Evolutionary conservation across 2,113 vertebrate species (phyloP), one percentile per base, ranked within the genome.

Genomic region (Nothobranchius furzeri): DNA sequence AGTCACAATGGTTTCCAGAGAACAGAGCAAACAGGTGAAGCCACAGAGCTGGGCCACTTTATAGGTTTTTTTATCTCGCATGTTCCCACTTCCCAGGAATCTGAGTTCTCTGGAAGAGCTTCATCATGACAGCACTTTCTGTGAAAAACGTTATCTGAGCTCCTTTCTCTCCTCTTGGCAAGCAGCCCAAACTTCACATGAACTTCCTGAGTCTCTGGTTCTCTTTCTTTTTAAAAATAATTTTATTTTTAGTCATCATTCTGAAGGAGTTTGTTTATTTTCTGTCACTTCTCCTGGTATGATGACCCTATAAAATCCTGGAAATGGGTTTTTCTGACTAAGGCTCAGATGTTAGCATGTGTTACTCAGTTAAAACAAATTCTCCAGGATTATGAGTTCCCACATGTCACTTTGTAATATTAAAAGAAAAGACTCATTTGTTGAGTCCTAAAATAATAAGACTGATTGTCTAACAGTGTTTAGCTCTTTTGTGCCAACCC

Each of bases 31-130:
- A 10, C 46, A 30, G 10, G n/a, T 30, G 6, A 43, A 48, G 30
- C 20, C 51, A 17, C 37, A 51, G 43, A 45, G 20, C 42, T 37
- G 15, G 10, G 7, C 2, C 25, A 14, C 9, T 43, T 7, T 52
- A 49, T 48, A 46, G 25, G 1, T 4, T 3, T 5, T 0, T 59
- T 67, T 20, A 20, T 47, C 25, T 17, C 17, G 6, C 4, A 4
- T 4, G 14, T 3, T 14, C 7, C 9, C 20, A 50, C 7, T 68
- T 80, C 37, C 51, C 30, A 17, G 60, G 49, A 70, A 73, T 36
- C 7, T 0, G 10, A 61, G 8, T 30, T 66, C 45, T 69, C 65
- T 35, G 2, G 25, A 36, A 72, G 11, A 51, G 37, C 17, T 12
- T 12, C 14, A 2, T 49, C 13, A 37, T 40, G 15, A n/a, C n/a